Evolutionary conservation across 2,888 invertebrate species (phyloP).

Genomic region (Idaea dimidiata): DNA sequence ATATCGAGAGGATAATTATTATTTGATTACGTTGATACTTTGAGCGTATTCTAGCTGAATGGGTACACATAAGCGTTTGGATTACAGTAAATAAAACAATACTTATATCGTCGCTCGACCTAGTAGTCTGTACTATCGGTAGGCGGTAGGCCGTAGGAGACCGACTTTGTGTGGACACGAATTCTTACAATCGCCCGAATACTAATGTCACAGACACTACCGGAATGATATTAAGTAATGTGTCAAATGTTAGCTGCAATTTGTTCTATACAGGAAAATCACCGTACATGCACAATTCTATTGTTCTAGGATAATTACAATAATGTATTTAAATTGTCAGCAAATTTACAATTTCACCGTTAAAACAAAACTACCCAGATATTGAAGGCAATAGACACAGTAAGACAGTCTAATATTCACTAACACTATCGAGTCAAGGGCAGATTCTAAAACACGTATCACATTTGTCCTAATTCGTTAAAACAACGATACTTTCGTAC

Average conservation of each 20-base stretch:
- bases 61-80: constrained; percentile 80
- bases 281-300: constrained; percentile 68
- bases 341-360: constrained; percentile 20
- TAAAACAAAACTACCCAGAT: constrained; percentile 11
- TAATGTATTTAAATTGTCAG: constrained; percentile 11
- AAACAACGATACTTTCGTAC: constrained; percentile 23
- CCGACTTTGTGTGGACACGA: constrained; percentile 46
- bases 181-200: constrained; percentile 48
- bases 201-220: constrained; percentile 61
- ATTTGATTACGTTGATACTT: constrained; percentile 78
- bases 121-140: constrained; percentile 67
- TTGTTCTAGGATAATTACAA: constrained; percentile 21
- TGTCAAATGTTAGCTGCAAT: constrained; percentile 77
- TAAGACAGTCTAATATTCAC: constrained; percentile 6
- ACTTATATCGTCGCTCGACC: constrained; percentile 69
- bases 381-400: constrained; percentile 22
- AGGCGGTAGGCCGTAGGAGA: constrained; percentile 39
- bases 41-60: constrained; percentile 80
- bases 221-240: constrained; percentile 53
- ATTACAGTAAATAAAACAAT: constrained; percentile 68
- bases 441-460: constrained; percentile 14
- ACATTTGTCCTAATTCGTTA: constrained; percentile 27
- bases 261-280: constrained; percentile 70
- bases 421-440: constrained; percentile 17
- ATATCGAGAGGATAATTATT: constrained; percentile 72